Evolutionary conservation across 2,113 vertebrate genomes (phyloP).

Genomic region (Otis tarda): DNA sequence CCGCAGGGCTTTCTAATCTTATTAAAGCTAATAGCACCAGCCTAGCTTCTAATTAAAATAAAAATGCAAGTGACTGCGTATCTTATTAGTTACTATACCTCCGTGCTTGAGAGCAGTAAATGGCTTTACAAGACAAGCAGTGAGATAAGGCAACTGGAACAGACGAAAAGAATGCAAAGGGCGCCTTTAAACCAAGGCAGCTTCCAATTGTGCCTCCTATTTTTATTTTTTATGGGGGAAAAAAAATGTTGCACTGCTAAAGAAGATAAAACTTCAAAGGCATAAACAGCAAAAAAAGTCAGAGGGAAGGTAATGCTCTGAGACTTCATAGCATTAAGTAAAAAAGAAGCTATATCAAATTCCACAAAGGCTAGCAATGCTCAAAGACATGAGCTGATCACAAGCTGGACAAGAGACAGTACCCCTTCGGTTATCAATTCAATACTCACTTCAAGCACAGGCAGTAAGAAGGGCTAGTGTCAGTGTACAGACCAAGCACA

Average conservation of each 20-base stretch:
- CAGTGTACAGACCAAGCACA: rapidly evolving
- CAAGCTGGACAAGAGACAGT: not conserved
- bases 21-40: conserved; percentile 12
- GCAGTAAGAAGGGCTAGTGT: not conserved
- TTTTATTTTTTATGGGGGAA: not conserved
- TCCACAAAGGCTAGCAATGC: not conserved
- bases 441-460: not conserved
- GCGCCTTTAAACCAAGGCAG: not conserved
- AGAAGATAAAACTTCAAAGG: not conserved
- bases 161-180: not conserved
- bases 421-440: not conserved
- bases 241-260: not conserved
- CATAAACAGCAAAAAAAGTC: not conserved
- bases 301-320: not conserved
- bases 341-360: not conserved
- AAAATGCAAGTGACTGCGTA: conserved; percentile 21
- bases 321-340: not conserved
- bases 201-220: not conserved
- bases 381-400: not conserved
- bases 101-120: not conserved
- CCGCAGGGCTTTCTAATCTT: not conserved
- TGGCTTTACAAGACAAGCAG: not conserved
- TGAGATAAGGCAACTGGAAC: conserved; percentile 12
- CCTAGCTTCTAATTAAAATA: not conserved
- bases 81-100: not conserved